Evolutionary conservation across 2,113 vertebrate genomes (phyloP), one percentile per base, ranked within the genome.

Genomic region (Dasyprocta punctata): DNA sequence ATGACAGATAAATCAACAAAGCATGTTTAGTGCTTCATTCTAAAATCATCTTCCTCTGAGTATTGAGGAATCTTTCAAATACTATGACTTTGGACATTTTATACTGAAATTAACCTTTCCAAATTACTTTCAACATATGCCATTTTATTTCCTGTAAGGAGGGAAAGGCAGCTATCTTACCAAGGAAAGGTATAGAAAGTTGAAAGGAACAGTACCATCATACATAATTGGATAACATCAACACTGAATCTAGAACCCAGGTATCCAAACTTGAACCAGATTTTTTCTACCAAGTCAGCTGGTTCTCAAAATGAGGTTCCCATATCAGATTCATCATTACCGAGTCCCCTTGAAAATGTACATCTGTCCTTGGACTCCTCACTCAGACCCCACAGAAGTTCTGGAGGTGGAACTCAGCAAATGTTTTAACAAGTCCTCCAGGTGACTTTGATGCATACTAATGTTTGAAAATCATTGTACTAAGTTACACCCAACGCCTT

Each of bases 81-180:
- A 44, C 16, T 63, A 26, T 71, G 52, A 88, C 86, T 7, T 91
- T 90, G 49, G 33, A 69, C 49, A 82, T 89, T 93, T 95, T 67
- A 93, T 83, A 81, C 36, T 60, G 71, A 92, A 90, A 84, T 49
- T 75, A 54, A 49, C n/a, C 73, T 80, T 95, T 95, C 44, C 49
- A 95, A 96, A 94, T 89, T 86, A 86, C 47, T 97, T 93, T 89
- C 30, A 85, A 84, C 28, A 84, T 61, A 36, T 63, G 8, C 36
- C 52, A 60, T 86, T n/a, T 61, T 69, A 86, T 86, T 95, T 96
- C 13, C 33, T 84, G 19, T 54, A 54, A 92, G 20, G 1, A 8
- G 67, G 30, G 78, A 97, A 92, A 58, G 52, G 6, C 52, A 97
- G 33, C 11, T 19, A n/a, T 84, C 56, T 49, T 78, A 49, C 65